These are phyloP conservation scores for Cacoxenus indagator DNA, from an alignment of 2,888 invertebrate genomes.

Conservation along the genomic window DNA sequence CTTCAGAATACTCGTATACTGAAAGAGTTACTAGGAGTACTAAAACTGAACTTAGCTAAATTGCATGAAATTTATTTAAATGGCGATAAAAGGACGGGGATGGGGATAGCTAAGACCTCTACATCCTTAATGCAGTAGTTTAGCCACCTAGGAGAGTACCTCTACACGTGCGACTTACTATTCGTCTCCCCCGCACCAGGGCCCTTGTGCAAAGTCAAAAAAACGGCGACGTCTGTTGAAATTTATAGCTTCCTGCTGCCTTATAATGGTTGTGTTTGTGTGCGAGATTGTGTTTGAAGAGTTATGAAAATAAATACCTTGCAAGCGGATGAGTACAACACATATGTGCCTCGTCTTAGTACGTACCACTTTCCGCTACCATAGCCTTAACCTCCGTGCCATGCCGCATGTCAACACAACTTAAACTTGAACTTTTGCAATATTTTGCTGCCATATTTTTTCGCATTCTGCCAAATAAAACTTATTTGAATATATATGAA, in stretches of 20 bases:
- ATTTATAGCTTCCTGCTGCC: slow-evolving; percentile 55
- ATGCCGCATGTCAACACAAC: slow-evolving; percentile 22
- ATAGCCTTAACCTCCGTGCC: not conserved
- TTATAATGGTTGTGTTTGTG: slow-evolving; percentile 46
- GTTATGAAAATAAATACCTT: slow-evolving; percentile 65
- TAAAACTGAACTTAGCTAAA: slow-evolving; percentile 61
- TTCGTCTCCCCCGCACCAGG: too few species aligned
- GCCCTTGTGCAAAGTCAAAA: too few species aligned
- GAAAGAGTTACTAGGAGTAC: slow-evolving; percentile 14
- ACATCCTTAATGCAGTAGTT: not conserved
- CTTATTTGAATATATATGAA: not conserved
- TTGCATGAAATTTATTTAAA: slow-evolving; percentile 65
- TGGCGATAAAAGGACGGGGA: slow-evolving; percentile 40
- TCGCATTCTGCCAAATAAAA: not conserved
- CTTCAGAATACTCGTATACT: not conserved
- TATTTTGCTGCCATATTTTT: slow-evolving; percentile 47
- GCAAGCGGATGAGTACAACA: slow-evolving; percentile 31
- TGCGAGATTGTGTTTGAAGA: not conserved
- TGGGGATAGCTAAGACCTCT: not conserved
- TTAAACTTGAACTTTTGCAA: slow-evolving; percentile 60
- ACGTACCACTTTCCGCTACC: not conserved
- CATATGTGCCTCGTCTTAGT: slow-evolving; percentile 20
- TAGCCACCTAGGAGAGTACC: slow-evolving; percentile 1
- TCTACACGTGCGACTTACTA: too few species aligned
- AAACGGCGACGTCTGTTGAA: slow-evolving; percentile 65